Percentiles rank a stretch among this genome's conserved stretches.
Evolutionary conservation across 2,888 invertebrate genomes (phyloP).

Genomic region (Habroteleia sp.): DNA sequence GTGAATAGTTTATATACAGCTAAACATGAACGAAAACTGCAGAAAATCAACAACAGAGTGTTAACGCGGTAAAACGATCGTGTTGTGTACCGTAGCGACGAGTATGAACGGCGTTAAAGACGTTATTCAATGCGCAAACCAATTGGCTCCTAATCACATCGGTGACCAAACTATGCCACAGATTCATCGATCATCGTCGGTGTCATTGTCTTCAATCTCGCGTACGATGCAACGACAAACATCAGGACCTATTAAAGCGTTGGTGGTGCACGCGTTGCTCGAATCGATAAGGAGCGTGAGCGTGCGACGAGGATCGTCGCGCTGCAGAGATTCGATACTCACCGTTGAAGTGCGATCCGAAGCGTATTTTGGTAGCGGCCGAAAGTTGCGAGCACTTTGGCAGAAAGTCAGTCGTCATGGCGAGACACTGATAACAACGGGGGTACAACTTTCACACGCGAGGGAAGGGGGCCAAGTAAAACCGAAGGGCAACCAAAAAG

Average conservation of each 20-base stretch:
- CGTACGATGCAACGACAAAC: slow-evolving; percentile 6
- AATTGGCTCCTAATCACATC: background rate
- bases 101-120: too few relatives aligned
- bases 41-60: too few relatives aligned
- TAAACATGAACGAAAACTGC: too few relatives aligned
- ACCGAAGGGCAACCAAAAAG: background rate
- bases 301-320: background rate
- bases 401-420: slow-evolving; percentile 41
- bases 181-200: background rate
- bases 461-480: background rate
- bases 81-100: too few relatives aligned
- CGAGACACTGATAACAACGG: slow-evolving; percentile 15
- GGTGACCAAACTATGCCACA: background rate
- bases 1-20: too few relatives aligned
- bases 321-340: slow-evolving; percentile 29
- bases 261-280: slow-evolving; percentile 14
- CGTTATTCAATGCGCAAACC: background rate
- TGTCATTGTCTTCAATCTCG: background rate
- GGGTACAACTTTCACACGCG: background rate
- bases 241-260: slow-evolving; percentile 11
- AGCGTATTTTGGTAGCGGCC: slow-evolving; percentile 37
- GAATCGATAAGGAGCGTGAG: slow-evolving; percentile 23
- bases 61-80: too few relatives aligned
- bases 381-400: slow-evolving; percentile 20
- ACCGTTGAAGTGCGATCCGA: slow-evolving; percentile 60